Evolutionary conservation across 2,113 vertebrate genomes (phyloP).

Genomic region (Microcebus jonahi): DNA sequence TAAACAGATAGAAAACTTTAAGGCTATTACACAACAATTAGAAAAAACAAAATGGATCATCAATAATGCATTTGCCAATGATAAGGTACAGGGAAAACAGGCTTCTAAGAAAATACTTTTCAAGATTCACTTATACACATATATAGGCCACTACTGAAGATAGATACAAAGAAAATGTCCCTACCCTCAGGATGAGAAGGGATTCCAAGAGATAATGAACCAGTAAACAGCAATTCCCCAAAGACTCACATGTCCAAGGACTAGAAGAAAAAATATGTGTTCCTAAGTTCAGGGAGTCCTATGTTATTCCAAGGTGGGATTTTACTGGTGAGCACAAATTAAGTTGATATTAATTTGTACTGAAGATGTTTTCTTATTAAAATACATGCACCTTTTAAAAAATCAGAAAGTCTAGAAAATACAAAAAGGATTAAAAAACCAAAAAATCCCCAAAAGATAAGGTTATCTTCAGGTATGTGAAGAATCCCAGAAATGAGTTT

Average conservation of each 20-base stretch:
- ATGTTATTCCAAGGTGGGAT: background rate
- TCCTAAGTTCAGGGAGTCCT: background rate
- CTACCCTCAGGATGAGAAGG: background rate
- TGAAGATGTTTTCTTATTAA: background rate
- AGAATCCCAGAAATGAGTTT: constrained; percentile 31
- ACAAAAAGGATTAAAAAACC: background rate
- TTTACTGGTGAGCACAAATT: background rate
- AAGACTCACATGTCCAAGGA: background rate
- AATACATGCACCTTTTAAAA: background rate
- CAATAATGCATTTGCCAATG: constrained; percentile 29
- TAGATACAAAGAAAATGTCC: background rate
- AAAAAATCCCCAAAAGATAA: constrained; percentile 39
- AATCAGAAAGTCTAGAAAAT: constrained; percentile 21
- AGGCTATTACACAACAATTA: constrained; percentile 39
- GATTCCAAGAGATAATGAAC: background rate
- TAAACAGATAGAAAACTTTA: constrained; percentile 79
- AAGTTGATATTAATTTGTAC: constrained; percentile 4
- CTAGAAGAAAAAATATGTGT: background rate
- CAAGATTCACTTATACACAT: constrained; percentile 5
- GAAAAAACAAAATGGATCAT: background rate
- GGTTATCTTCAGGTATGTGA: background rate
- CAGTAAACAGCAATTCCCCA: constrained; percentile 19
- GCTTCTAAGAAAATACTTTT: background rate
- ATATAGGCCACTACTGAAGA: background rate
- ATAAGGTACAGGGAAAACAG: background rate